Evolutionary conservation across 2,888 invertebrate species (phyloP).

Genomic region (Seira ritae): DNA sequence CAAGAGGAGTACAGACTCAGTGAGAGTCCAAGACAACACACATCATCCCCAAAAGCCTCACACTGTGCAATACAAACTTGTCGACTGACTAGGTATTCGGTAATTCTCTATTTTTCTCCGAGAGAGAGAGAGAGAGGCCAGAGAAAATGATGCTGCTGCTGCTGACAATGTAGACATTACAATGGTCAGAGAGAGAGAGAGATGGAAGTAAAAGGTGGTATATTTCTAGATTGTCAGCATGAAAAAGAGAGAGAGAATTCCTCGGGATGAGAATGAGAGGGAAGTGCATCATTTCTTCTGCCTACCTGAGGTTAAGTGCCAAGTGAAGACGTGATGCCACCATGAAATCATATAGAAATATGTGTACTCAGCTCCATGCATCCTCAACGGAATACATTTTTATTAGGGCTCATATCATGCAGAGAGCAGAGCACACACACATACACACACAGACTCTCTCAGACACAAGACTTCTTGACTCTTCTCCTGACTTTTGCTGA

Average conservation of each 20-base stretch:
- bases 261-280: not conserved
- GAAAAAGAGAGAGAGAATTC: conserved; percentile 27
- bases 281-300: conserved; percentile 35
- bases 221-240: conserved; percentile 51
- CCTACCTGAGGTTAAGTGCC: conserved; percentile 67
- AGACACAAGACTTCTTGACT: conserved; percentile 16
- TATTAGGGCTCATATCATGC: conserved; percentile 64
- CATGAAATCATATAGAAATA: conserved; percentile 63
- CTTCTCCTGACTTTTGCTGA: conserved; percentile 58
- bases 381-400: conserved; percentile 62
- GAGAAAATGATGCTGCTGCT: conserved; percentile 3
- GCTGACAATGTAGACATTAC: conserved; percentile 24
- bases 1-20: conserved; percentile 21
- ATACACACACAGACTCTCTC: too few species aligned
- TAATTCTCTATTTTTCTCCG: not conserved
- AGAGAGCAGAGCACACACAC: conserved; percentile 55
- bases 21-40: conserved; percentile 26
- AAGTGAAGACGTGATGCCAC: conserved; percentile 65
- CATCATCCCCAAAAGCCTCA: conserved; percentile 56
- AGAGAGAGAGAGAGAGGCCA: not conserved
- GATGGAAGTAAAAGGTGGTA: conserved; percentile 49
- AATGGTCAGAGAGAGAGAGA: conserved; percentile 32
- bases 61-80: conserved; percentile 59
- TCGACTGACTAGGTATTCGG: conserved; percentile 34
- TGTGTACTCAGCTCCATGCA: conserved; percentile 58